These are phyloP conservation scores for Troilus luridus DNA, from an alignment of 2,888 invertebrate genomes.

Conservation along the genomic window DNA sequence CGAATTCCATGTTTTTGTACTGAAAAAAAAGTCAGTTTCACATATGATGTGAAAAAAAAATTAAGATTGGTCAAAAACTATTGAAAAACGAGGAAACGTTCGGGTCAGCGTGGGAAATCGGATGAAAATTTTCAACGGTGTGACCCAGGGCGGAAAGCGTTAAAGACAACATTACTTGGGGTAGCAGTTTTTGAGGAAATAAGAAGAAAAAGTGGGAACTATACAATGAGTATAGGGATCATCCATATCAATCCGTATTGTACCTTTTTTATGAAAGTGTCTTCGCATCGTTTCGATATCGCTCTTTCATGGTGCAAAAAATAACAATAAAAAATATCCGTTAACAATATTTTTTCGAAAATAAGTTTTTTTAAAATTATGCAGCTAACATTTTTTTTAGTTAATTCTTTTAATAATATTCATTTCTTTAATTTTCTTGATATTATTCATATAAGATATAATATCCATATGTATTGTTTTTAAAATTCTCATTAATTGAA, in stretches of 20 bases:
- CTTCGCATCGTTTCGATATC: not conserved
- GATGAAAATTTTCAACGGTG: constrained; percentile 24
- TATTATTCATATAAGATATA: too few relatives aligned
- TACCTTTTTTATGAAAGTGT: not conserved
- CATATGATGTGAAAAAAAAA: constrained; percentile 21
- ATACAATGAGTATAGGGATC: constrained; percentile 31
- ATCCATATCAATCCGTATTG: constrained; percentile 41
- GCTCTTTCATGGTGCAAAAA: not conserved
- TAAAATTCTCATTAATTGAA: too few relatives aligned
- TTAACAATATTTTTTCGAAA: not conserved
- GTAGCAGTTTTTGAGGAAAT: constrained; percentile 40
- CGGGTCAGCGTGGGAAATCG: constrained; percentile 39
- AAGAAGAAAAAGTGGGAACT: constrained; percentile 37
- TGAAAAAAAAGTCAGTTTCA: not conserved
- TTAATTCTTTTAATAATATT: too few relatives aligned
- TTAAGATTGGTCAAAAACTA: constrained; percentile 22
- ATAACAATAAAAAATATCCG: not conserved
- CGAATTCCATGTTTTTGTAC: not conserved
- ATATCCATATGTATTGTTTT: too few relatives aligned
- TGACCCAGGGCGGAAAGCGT: constrained; percentile 29
- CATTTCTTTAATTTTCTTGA: too few relatives aligned
- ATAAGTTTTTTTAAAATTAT: not conserved
- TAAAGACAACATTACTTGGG: constrained; percentile 40
- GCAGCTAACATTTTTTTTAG: not conserved
- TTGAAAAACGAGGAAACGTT: constrained; percentile 28